These are phyloP conservation scores for Samia ricini DNA, from an alignment of 1,140 invertebrate species.

Conservation along the genomic window DNA sequence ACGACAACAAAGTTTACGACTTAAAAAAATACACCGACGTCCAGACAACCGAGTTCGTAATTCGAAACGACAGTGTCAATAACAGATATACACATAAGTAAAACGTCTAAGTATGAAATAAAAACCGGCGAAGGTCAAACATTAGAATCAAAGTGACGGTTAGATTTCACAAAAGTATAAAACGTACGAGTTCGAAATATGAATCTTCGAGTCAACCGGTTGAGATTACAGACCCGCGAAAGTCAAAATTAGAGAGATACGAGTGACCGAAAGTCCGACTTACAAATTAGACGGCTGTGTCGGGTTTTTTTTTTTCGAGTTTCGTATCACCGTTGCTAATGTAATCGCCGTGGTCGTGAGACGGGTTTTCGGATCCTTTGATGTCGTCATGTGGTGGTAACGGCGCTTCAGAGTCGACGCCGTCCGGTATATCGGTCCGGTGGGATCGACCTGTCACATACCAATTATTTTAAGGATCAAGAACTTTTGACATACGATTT, in stretches of 20 bases:
- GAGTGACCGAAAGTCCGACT: conserved; percentile 3
- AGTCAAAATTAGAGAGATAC: neutral
- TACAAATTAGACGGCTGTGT: conserved; percentile 77
- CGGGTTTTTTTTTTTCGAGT: conserved; percentile 78
- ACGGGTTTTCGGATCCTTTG: conserved; percentile 77
- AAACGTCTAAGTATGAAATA: neutral
- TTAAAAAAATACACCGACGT: neutral
- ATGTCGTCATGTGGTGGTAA: conserved; percentile 72
- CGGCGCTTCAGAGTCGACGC: conserved; percentile 71
- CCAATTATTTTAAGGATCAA: conserved; percentile 66
- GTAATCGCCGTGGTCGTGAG: conserved; percentile 78
- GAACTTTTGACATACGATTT: conserved; percentile 23
- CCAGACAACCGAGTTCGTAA: neutral
- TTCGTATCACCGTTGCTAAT: conserved; percentile 79
- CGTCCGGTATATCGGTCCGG: conserved; percentile 78
- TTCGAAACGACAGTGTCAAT: no score
- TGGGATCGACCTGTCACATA: conserved; percentile 77
- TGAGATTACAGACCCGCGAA: neutral
- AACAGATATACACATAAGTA: no score
- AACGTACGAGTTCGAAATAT: neutral
- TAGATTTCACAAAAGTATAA: neutral
- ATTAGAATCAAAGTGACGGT: no score
- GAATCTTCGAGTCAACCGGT: neutral
- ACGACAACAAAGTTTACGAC: neutral
- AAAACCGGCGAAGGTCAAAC: no score